Evolutionary conservation across 2,113 vertebrate genomes (phyloP).

Genomic region (Hippocampus guttulatus): DNA sequence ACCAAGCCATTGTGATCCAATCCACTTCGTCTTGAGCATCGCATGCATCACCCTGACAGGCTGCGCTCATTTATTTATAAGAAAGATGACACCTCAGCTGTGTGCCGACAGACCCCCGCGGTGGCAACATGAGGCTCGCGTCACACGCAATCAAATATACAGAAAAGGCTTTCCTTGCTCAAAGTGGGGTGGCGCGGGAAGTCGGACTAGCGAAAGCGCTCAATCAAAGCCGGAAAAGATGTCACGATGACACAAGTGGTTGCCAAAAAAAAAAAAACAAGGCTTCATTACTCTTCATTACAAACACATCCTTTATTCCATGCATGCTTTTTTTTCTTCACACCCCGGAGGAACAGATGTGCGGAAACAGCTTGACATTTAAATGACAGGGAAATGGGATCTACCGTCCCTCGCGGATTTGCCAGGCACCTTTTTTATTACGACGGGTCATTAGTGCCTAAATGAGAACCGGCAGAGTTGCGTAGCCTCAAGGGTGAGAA

Average conservation of each 20-base stretch:
- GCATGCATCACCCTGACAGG: not conserved
- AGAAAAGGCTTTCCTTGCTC: slow-evolving; percentile 14
- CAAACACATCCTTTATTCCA: not conserved
- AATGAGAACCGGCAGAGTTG: not conserved
- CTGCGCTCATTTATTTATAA: slow-evolving; percentile 48
- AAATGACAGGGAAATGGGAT: not conserved
- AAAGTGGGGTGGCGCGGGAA: not conserved
- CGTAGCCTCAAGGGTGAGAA: not conserved
- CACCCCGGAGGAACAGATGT: not conserved
- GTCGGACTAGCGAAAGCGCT: not conserved
- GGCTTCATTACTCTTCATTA: slow-evolving; percentile 4
- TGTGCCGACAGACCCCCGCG: slow-evolving; percentile 27
- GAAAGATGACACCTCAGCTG: slow-evolving; percentile 55
- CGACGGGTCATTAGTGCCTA: not conserved
- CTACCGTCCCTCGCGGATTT: not conserved
- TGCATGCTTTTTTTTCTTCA: not conserved
- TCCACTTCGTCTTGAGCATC: not conserved
- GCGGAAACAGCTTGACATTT: slow-evolving; percentile 6
- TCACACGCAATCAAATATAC: slow-evolving; percentile 43
- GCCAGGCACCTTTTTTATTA: not conserved
- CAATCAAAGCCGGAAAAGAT: not conserved
- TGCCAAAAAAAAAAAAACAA: not conserved
- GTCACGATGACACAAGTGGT: not conserved
- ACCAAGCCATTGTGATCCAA: not conserved
- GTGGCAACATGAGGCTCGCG: slow-evolving; percentile 24